Evolutionary conservation across 2,888 invertebrate genomes (phyloP).

Genomic region (Steinernema hermaphroditum): DNA sequence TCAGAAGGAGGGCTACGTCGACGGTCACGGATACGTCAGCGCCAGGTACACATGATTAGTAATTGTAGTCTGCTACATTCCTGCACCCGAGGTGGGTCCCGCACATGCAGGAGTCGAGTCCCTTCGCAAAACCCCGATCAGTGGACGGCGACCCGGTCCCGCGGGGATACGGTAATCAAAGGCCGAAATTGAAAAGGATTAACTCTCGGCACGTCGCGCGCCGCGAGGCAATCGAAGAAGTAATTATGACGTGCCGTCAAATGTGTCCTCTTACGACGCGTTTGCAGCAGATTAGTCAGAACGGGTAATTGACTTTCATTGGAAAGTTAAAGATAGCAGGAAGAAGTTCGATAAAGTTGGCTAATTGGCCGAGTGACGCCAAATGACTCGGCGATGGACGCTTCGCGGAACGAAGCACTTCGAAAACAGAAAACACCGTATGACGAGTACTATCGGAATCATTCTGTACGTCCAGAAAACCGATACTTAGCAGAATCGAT

Average conservation of each 20-base stretch:
- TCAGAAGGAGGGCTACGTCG: no score
- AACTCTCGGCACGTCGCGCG: constrained; percentile 11
- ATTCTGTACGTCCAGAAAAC: no score
- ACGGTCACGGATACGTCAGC: no score
- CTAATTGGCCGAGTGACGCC: no score
- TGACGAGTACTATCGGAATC: no score
- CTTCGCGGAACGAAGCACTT: no score
- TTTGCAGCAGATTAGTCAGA: neutral
- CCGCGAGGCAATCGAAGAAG: neutral
- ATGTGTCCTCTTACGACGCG: neutral
- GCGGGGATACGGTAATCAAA: constrained; percentile 12
- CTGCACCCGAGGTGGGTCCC: no score
- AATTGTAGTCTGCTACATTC: neutral
- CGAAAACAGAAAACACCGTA: no score
- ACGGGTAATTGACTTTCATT: neutral
- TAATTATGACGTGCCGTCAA: constrained; percentile 7
- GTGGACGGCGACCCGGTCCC: neutral
- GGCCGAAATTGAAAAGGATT: constrained; percentile 10
- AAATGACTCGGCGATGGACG: no score
- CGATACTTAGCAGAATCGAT: no score
- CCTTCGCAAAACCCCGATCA: neutral
- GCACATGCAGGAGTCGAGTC: neutral
- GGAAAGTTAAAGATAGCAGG: neutral
- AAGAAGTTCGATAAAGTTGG: no score
- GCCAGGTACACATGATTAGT: neutral